Evolutionary conservation across 23 tunicate species (phyloP).

Genomic region (Halocynthia aurantium): DNA sequence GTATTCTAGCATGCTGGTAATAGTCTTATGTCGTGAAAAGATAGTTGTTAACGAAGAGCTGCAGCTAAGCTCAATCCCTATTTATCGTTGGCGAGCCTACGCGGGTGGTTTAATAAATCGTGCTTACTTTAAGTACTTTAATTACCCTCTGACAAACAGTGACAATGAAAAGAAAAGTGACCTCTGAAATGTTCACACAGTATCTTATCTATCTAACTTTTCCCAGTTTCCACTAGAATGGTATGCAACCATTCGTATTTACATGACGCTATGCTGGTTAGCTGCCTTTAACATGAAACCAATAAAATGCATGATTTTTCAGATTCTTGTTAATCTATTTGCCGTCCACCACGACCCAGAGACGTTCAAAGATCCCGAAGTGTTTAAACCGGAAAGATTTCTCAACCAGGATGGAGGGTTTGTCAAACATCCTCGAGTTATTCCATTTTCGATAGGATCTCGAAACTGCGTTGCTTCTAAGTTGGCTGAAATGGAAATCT

Average conservation of each 20-base stretch:
- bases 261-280: neutral
- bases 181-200: neutral
- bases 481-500: slow-evolving; percentile 7
- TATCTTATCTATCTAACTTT: too few relatives aligned
- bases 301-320: neutral
- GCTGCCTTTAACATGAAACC: too few relatives aligned
- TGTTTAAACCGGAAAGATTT: slow-evolving; percentile 4
- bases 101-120: too few relatives aligned
- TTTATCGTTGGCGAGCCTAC: too few relatives aligned
- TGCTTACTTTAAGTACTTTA: too few relatives aligned
- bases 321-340: slow-evolving; percentile 1
- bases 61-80: too few relatives aligned
- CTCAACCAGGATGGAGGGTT: neutral
- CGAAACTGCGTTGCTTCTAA: neutral
- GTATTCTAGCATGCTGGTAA: too few relatives aligned
- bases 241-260: neutral
- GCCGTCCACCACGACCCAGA: neutral
- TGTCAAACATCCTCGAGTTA: neutral
- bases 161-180: too few relatives aligned
- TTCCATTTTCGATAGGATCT: slow-evolving; percentile 11
- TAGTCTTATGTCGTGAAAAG: too few relatives aligned
- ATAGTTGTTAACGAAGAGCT: too few relatives aligned
- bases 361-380: slow-evolving; percentile 1
- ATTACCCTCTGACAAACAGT: too few relatives aligned
- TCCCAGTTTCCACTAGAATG: too few relatives aligned